phyloP scores from a whole-genome alignment of 2,797 vertebrate genomes.

The Anguilla marmorata region DNA sequence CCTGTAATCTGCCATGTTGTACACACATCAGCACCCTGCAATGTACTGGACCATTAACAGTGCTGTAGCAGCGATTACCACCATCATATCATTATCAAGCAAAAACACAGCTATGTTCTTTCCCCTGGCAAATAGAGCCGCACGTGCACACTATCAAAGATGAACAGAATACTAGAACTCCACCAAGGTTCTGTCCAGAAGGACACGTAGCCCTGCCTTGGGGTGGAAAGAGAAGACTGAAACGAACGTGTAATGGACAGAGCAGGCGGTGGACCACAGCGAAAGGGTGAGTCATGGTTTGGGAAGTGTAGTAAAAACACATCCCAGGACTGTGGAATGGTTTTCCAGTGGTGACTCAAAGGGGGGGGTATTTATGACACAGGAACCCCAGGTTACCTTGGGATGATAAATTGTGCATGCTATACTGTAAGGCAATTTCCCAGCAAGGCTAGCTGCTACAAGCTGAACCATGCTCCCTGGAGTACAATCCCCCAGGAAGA shows the following conservation, averaged over 20 bases:
- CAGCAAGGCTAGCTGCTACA: slow-evolving; percentile 47
- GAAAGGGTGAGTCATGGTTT: background rate
- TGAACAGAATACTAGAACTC: background rate
- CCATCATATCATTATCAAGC: background rate
- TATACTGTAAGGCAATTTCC: slow-evolving; percentile 21
- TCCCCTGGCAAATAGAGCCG: background rate
- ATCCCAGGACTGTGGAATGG: background rate
- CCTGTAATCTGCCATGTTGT: background rate
- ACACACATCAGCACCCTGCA: background rate
- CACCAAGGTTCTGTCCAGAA: background rate
- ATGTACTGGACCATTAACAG: background rate
- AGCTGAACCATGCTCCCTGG: slow-evolving; percentile 27
- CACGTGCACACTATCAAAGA: background rate
- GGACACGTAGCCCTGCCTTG: background rate
- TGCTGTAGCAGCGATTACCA: background rate
- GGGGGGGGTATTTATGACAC: slow-evolving; percentile 59
- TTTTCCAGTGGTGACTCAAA: background rate
- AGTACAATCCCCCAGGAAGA: slow-evolving; percentile 44
- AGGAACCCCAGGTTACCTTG: slow-evolving; percentile 21
- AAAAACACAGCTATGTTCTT: background rate
- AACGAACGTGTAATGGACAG: background rate
- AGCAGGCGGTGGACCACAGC: background rate
- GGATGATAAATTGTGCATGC: slow-evolving; percentile 15
- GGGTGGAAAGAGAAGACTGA: background rate
- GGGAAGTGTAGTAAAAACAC: background rate